Conservation (phyloP, 2,797 vertebrate genomes). For the Astyanax mexicanus region DNA sequence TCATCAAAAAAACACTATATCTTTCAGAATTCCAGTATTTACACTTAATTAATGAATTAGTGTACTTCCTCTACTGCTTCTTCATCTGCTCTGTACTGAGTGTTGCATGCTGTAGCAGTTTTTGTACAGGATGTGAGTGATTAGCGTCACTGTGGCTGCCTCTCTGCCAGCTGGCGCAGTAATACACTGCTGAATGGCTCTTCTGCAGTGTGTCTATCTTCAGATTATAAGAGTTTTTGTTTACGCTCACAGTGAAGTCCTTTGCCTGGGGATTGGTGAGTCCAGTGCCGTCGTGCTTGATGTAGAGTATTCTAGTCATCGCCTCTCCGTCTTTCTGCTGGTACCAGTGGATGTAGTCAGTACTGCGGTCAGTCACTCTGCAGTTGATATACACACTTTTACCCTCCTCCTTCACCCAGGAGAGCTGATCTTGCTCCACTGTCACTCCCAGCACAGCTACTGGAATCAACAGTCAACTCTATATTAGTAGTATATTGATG, state of each 20-base stretch:
- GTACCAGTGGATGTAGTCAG: conserved; percentile 33
- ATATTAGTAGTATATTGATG: too few relatives aligned
- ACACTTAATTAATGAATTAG: neutral
- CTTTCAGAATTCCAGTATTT: too few relatives aligned
- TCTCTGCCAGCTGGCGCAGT: conserved; percentile 39
- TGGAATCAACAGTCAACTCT: neutral
- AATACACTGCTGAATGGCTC: conserved; percentile 13
- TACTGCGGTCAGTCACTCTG: neutral
- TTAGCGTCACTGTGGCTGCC: conserved; percentile 7
- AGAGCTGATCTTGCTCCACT: neutral
- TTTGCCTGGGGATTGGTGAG: neutral
- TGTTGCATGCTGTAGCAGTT: neutral
- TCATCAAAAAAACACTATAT: too few relatives aligned
- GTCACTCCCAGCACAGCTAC: conserved; percentile 17
- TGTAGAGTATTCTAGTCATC: conserved; percentile 30
- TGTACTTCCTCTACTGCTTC: too few relatives aligned
- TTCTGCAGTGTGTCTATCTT: neutral
- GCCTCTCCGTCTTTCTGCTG: conserved; percentile 41
- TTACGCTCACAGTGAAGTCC: conserved; percentile 8
- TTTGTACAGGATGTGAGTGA: conserved; percentile 20
- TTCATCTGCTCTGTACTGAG: neutral
- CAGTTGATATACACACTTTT: conserved; percentile 24
- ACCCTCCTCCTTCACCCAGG: neutral
- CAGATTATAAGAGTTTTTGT: conserved; percentile 14
- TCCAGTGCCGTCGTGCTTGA: neutral